phyloP scores from a whole-genome alignment of 2,888 invertebrate species.

The Cybosia mesomella region DNA sequence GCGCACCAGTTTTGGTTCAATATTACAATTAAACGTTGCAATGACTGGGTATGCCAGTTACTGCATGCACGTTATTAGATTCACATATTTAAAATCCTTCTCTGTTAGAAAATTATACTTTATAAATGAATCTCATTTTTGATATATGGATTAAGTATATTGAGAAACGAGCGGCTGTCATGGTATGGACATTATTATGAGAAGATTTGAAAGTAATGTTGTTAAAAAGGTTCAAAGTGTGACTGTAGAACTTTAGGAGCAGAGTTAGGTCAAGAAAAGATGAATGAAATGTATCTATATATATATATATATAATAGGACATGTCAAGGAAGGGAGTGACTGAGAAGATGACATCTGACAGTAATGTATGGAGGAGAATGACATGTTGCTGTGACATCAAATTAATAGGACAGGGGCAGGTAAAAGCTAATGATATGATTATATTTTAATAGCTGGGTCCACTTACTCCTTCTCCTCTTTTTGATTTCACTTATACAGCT shows the following conservation, averaged over 20 bases:
- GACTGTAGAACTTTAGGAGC: too few species aligned
- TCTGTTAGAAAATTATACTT: too few species aligned
- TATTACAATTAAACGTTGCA: slow-evolving; percentile 52
- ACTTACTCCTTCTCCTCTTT: background rate
- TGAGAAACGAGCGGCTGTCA: too few species aligned
- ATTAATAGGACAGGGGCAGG: background rate
- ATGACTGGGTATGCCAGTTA: slow-evolving; percentile 22
- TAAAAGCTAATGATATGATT: too few species aligned
- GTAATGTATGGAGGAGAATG: background rate
- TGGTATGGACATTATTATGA: too few species aligned
- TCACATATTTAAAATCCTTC: slow-evolving; percentile 1
- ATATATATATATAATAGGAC: background rate
- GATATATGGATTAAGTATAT: too few species aligned
- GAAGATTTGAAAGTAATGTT: too few species aligned
- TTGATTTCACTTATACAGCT: background rate
- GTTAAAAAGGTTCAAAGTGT: too few species aligned
- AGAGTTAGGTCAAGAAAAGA: background rate
- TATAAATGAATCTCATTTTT: background rate
- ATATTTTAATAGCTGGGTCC: too few species aligned
- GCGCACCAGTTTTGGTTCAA: slow-evolving; percentile 39
- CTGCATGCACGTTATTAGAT: background rate
- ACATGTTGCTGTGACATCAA: background rate
- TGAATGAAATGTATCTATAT: too few species aligned
- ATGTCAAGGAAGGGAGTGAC: background rate
- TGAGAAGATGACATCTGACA: background rate